Evolutionary conservation across 2,113 vertebrate species (phyloP).

Genomic region (Progne subis): DNA sequence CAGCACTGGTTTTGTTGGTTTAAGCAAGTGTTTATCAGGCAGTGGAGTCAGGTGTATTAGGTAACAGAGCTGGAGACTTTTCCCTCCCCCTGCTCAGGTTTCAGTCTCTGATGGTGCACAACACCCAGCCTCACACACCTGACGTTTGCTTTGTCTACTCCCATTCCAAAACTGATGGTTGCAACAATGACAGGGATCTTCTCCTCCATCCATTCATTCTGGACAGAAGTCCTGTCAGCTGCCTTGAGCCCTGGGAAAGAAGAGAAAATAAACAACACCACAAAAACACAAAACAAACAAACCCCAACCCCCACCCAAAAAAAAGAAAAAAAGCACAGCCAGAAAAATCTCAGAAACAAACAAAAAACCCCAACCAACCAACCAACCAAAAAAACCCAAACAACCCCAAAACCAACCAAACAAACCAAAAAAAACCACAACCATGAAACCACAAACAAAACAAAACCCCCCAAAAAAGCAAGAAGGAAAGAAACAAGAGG

Average conservation of each 20-base stretch:
- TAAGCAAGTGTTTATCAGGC: not conserved
- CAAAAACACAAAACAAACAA: not conserved
- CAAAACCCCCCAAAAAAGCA: not conserved
- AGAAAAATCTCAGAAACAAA: not conserved
- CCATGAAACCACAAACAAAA: too few relatives aligned
- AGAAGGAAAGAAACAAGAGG: not conserved
- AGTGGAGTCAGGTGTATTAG: not conserved
- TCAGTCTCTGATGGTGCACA: not conserved
- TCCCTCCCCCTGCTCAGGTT: not conserved
- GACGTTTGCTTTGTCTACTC: slow-evolving; percentile 95
- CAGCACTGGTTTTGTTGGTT: not conserved
- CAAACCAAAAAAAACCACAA: not conserved
- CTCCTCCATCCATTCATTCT: slow-evolving; percentile 95
- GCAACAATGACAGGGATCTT: slow-evolving; percentile 92
- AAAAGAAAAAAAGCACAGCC: too few relatives aligned
- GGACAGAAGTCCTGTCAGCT: slow-evolving; percentile 83
- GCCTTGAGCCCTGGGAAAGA: slow-evolving; percentile 83
- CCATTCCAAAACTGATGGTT: slow-evolving; percentile 98
- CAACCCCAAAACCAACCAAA: not conserved
- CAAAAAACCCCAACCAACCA: too few relatives aligned
- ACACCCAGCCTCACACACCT: slow-evolving; percentile 76
- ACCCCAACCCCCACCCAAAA: accelerated
- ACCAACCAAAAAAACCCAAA: not conserved
- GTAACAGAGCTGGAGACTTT: not conserved
- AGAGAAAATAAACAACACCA: not conserved